Conservation (phyloP, 2,113 vertebrate species). For the Tragelaphus buxtoni region DNA sequence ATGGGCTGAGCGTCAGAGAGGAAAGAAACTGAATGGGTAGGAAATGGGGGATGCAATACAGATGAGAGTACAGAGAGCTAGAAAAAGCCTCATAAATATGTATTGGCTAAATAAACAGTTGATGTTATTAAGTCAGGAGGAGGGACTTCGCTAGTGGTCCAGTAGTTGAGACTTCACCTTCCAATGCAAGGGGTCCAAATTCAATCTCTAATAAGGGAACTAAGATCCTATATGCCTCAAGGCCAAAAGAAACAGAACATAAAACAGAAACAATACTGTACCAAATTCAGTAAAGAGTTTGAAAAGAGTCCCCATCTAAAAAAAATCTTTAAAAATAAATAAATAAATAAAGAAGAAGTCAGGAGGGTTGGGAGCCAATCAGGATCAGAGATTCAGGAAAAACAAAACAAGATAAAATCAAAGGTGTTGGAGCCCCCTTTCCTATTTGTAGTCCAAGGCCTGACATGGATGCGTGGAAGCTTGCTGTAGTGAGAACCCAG, state of each 20-base stretch:
- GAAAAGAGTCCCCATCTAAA: not conserved
- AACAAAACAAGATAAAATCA: not conserved
- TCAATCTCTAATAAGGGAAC: not conserved
- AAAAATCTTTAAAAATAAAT: not conserved
- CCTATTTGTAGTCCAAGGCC: too few relatives aligned
- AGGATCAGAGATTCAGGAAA: not conserved
- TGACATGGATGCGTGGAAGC: not conserved
- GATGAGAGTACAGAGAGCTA: not conserved
- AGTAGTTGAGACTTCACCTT: not conserved
- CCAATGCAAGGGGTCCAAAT: not conserved
- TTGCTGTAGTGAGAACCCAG: accelerated
- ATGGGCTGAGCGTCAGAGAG: not conserved
- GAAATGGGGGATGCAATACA: accelerated
- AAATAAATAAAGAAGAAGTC: not conserved
- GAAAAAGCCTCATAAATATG: not conserved
- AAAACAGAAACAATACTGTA: not conserved
- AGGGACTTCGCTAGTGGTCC: not conserved
- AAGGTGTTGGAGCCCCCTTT: not conserved
- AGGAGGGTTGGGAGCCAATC: not conserved
- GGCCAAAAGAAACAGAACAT: not conserved
- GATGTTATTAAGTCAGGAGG: not conserved
- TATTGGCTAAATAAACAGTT: not conserved
- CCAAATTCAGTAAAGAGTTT: not conserved
- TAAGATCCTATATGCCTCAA: not conserved
- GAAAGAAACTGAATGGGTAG: not conserved